A percentile compares a stretch with the other conserved stretches of the same genome.
phyloP scores from a whole-genome alignment of 2,113 vertebrate genomes.

The Myodes glareolus region DNA sequence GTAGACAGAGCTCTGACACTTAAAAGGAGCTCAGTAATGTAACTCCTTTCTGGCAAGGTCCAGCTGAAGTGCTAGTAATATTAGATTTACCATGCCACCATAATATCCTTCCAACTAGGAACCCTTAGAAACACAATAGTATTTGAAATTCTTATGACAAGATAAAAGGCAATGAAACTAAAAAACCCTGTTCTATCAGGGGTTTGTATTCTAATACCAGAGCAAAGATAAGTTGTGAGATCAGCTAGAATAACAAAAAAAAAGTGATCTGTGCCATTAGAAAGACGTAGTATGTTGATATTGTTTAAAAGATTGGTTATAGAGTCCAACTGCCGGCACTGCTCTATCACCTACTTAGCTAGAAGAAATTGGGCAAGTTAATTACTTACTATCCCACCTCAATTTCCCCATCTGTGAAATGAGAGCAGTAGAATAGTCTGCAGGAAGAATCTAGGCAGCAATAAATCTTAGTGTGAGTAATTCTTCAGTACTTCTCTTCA shows the following conservation, averaged over 20 bases:
- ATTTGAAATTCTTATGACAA: conserved; percentile 5
- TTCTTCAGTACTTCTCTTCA: background rate
- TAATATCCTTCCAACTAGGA: conserved; percentile 28
- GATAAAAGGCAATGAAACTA: background rate
- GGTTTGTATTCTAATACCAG: conserved; percentile 17
- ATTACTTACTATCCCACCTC: conserved; percentile 5
- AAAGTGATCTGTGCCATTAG: background rate
- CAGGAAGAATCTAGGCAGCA: background rate
- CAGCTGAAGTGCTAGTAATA: background rate
- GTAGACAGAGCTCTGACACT: background rate
- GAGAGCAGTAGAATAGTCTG: background rate
- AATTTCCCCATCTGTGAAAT: conserved; percentile 29
- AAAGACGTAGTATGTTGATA: background rate
- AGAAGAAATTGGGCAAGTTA: background rate
- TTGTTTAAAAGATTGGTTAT: background rate
- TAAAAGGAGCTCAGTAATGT: background rate
- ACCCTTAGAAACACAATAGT: background rate
- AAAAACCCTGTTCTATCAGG: background rate
- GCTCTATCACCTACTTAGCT: background rate
- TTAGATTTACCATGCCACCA: conserved; percentile 42
- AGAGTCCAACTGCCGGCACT: background rate
- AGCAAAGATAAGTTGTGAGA: background rate
- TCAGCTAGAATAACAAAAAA: background rate
- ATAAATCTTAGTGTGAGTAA: conserved; percentile 11
- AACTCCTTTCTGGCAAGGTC: background rate